Conservation (phyloP, 37 sponge, comb jelly and placozoan genomes). For the Oopsacas minuta region DNA sequence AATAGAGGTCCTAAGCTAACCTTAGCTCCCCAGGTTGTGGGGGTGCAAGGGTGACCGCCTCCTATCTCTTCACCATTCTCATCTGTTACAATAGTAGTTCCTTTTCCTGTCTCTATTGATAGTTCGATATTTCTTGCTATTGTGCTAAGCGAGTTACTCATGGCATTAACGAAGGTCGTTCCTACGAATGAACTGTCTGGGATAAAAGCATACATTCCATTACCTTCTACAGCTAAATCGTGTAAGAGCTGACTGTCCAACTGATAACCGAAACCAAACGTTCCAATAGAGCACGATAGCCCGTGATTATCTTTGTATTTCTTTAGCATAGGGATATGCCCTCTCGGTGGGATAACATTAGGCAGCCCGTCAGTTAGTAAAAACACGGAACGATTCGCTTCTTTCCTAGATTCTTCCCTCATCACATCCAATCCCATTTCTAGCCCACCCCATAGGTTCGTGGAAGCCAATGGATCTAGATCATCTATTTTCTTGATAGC, state of each 20-base stretch:
- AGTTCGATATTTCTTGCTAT: background rate
- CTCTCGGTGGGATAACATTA: conserved; percentile 19
- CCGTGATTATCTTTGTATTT: background rate
- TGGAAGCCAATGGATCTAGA: background rate
- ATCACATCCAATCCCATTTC: conserved; percentile 1
- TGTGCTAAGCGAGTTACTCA: conserved; percentile 21
- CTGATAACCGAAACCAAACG: conserved; percentile 20
- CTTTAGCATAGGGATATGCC: conserved; percentile 9
- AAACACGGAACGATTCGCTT: background rate
- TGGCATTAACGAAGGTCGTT: conserved; percentile 20
- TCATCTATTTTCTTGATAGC: background rate
- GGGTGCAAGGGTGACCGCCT: background rate
- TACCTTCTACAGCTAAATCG: background rate
- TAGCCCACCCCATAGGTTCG: conserved; percentile 19
- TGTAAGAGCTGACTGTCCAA: conserved; percentile 21
- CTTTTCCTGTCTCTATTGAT: background rate
- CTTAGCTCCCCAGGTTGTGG: background rate
- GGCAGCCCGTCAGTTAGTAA: conserved; percentile 22
- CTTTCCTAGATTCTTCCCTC: background rate
- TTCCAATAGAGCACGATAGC: background rate
- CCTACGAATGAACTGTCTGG: conserved; percentile 24
- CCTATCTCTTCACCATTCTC: background rate
- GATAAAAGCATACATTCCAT: conserved; percentile 17
- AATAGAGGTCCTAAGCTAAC: background rate
- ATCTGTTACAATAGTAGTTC: background rate